These are phyloP conservation scores for Poeciliopsis retropinna DNA, from an alignment of 2,113 vertebrate genomes.

Conservation along the genomic window DNA sequence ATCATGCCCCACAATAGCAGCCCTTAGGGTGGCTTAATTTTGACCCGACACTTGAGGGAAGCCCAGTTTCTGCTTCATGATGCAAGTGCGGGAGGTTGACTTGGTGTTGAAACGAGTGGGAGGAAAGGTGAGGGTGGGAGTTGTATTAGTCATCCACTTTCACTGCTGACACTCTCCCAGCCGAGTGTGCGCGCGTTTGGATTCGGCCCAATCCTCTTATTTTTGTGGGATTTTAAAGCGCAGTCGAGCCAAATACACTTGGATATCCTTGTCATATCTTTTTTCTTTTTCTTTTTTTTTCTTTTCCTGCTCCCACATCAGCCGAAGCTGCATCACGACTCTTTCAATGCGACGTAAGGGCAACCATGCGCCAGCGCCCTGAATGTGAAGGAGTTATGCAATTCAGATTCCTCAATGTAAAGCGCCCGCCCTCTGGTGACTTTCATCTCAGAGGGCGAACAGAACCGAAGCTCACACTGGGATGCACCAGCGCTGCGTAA, in stretches of 20 bases:
- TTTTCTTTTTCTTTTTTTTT: too few relatives aligned
- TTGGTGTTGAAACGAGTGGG: constrained; percentile 14
- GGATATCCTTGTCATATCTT: not conserved
- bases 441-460: constrained; percentile 26
- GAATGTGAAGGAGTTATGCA: constrained; percentile 44
- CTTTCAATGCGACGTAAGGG: not conserved
- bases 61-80: constrained; percentile 12
- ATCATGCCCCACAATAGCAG: not conserved
- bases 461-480: not conserved
- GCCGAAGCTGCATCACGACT: not conserved
- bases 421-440: constrained; percentile 36
- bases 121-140: constrained; percentile 19
- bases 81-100: not conserved
- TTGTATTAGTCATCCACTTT: constrained; percentile 62
- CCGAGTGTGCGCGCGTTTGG: not conserved
- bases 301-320: not conserved
- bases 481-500: constrained; percentile 42
- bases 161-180: constrained; percentile 30
- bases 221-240: constrained; percentile 2
- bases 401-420: constrained; percentile 19
- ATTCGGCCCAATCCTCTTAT: constrained; percentile 13
- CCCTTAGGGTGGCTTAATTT: constrained; percentile 4
- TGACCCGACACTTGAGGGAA: constrained; percentile 24
- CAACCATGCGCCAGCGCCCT: constrained; percentile 35
- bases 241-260: not conserved